Percentiles rank a stretch among this genome's conserved stretches.
These are phyloP conservation scores for Tetropium fuscum DNA, from an alignment of 2,888 invertebrate species.

Conservation along the genomic window DNA sequence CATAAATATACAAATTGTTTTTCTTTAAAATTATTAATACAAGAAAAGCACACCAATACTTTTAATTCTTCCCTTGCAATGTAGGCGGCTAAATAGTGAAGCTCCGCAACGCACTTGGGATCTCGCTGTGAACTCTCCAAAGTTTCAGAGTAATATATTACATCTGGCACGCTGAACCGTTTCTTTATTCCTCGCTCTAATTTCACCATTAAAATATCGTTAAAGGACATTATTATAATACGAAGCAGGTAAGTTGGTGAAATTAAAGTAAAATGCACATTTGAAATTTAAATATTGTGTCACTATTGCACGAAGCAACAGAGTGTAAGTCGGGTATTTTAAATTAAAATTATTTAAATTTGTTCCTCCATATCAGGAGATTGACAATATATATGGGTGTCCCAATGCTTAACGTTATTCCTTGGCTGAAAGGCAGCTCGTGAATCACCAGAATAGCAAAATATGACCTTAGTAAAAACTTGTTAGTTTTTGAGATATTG, in stretches of 20 bases:
- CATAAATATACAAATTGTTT: too few species aligned
- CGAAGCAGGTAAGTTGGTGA: slow-evolving; percentile 33
- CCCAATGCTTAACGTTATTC: too few species aligned
- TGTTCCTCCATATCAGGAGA: too few species aligned
- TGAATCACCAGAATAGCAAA: too few species aligned
- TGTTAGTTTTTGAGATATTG: too few species aligned
- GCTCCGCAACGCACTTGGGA: background rate
- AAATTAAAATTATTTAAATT: too few species aligned
- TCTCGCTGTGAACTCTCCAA: slow-evolving; percentile 23
- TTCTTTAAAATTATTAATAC: too few species aligned
- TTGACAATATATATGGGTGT: too few species aligned
- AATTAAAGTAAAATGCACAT: slow-evolving; percentile 34
- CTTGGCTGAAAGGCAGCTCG: too few species aligned
- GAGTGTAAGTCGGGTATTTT: too few species aligned
- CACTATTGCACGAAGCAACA: too few species aligned
- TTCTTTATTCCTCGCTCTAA: slow-evolving; percentile 33
- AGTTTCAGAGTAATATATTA: slow-evolving; percentile 25
- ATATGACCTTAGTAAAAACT: too few species aligned
- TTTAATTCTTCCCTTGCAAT: background rate
- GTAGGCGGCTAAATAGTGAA: background rate
- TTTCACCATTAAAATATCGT: slow-evolving; percentile 40
- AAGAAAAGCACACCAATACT: background rate
- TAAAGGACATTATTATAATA: slow-evolving; percentile 34
- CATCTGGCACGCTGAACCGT: slow-evolving; percentile 24
- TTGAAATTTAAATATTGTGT: slow-evolving; percentile 24